These are phyloP conservation scores for Donacobius atricapilla DNA, from an alignment of 2,113 vertebrate species.

Conservation along the genomic window DNA sequence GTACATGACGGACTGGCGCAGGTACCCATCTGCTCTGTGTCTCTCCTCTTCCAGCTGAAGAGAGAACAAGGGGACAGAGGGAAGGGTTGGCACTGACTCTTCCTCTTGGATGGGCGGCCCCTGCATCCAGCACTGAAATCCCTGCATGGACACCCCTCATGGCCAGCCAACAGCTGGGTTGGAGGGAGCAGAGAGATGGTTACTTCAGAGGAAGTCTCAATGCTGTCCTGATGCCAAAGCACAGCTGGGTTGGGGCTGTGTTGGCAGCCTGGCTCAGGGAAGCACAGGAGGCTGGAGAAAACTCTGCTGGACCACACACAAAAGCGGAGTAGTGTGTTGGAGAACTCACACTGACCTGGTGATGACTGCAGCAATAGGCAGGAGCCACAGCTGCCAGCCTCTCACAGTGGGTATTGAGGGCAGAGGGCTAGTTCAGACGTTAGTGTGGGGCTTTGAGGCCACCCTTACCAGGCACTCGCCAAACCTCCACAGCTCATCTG, in stretches of 20 bases:
- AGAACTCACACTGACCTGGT: neutral
- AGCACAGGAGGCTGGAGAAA: neutral
- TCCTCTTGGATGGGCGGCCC: neutral
- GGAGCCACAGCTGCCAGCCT: neutral
- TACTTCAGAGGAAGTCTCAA: neutral
- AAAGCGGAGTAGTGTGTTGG: rapidly evolving
- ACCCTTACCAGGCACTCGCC: neutral
- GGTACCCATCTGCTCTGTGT: neutral
- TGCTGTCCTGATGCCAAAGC: neutral
- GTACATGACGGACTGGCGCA: neutral
- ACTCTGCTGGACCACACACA: neutral
- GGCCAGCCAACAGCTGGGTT: neutral
- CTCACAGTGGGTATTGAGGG: neutral
- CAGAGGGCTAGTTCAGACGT: neutral
- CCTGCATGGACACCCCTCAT: neutral
- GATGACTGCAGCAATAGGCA: neutral
- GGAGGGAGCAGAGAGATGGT: neutral
- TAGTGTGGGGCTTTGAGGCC: neutral
- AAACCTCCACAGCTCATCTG: neutral
- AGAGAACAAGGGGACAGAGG: neutral
- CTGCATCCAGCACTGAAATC: neutral
- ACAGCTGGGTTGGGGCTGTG: neutral
- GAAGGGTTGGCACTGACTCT: neutral
- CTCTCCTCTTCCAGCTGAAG: neutral
- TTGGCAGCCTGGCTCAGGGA: neutral